Conservation (phyloP, 2,888 invertebrate genomes). For the Maniola hyperantus region DNA sequence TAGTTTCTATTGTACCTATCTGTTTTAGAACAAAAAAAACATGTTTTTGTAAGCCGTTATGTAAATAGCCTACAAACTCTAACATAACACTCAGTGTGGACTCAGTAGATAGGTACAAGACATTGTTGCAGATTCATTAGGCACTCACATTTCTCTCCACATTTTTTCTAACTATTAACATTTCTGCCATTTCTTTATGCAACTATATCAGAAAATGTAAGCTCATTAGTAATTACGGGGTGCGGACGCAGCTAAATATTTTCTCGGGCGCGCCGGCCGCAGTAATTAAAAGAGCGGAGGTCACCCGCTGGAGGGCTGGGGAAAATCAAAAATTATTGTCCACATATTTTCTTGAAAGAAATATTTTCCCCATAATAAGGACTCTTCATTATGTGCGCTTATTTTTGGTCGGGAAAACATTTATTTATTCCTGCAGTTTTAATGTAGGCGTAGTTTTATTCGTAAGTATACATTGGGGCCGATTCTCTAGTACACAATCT, state of each 20-base stretch:
- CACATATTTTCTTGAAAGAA: constrained; percentile 61
- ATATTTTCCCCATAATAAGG: constrained; percentile 50
- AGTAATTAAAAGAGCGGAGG: constrained; percentile 76
- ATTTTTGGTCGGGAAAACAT: constrained; percentile 38
- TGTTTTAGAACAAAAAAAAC: neutral
- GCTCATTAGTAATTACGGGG: constrained; percentile 78
- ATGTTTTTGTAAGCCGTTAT: constrained; percentile 11
- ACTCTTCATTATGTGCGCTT: constrained; percentile 40
- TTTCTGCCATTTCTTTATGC: constrained; percentile 38
- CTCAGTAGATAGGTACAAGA: no score
- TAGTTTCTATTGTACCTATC: neutral
- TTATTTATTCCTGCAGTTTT: constrained; percentile 31
- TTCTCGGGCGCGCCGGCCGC: constrained; percentile 61
- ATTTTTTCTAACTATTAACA: constrained; percentile 40
- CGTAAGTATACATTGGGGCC: no score
- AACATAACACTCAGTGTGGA: no score
- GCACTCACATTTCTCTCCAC: constrained; percentile 3
- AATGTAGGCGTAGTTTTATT: constrained; percentile 24
- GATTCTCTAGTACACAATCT: no score
- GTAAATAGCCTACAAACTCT: constrained; percentile 19
- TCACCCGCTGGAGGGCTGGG: constrained; percentile 52
- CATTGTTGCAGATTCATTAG: constrained; percentile 14
- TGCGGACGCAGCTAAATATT: constrained; percentile 75
- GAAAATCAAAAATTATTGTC: constrained; percentile 75
- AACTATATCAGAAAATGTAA: constrained; percentile 49